phyloP scores from a whole-genome alignment of 1,140 invertebrate species.

The Papilio polyxenes region DNA sequence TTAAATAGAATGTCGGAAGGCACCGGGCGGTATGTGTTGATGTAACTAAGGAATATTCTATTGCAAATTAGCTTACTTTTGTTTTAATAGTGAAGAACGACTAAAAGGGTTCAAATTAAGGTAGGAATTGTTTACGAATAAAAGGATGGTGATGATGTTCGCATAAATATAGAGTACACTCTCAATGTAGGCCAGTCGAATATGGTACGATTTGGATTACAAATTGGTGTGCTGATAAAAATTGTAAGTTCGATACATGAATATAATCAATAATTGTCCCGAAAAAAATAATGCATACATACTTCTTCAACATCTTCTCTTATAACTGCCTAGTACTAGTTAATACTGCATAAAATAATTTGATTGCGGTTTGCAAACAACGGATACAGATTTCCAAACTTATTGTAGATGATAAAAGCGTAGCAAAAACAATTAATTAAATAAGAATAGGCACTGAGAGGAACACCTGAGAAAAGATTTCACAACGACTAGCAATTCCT shows the following conservation, averaged over 20 bases:
- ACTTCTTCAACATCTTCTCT: no score
- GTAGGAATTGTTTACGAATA: not conserved
- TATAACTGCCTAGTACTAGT: no score
- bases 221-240: not conserved
- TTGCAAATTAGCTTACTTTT: not conserved
- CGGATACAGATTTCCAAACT: no score
- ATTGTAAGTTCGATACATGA: not conserved
- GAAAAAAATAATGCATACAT: no score
- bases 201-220: not conserved
- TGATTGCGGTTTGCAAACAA: no score
- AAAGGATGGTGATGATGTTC: not conserved
- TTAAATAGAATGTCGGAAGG: constrained; percentile 13
- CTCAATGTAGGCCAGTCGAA: not conserved
- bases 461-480: constrained; percentile 41
- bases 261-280: not conserved
- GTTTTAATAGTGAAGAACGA: not conserved
- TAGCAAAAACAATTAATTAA: not conserved
- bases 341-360: no score
- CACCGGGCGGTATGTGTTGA: constrained; percentile 11
- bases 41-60: not conserved
- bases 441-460: not conserved
- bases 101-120: not conserved
- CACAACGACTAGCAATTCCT: constrained; percentile 50
- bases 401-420: no score
- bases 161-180: not conserved